Conservation (phyloP, 2,797 vertebrate species). For the Austrolebias charrua region DNA sequence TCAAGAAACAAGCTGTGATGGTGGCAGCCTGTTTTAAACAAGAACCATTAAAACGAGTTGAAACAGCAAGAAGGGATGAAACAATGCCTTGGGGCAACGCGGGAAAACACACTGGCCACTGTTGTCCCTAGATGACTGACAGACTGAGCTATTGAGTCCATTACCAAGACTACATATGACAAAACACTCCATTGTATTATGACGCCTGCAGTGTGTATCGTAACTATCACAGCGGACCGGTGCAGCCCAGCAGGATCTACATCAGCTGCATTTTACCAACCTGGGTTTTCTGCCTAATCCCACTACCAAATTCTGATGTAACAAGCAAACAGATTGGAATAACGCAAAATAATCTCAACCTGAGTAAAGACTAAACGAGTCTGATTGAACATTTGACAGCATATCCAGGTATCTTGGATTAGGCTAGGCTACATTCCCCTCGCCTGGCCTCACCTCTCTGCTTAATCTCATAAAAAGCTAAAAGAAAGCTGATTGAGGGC, state of each 20-base stretch:
- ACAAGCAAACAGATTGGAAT: conserved; percentile 68
- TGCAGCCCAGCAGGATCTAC: conserved; percentile 44
- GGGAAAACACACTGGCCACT: conserved; percentile 45
- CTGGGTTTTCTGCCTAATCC: conserved; percentile 65
- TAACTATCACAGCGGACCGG: conserved; percentile 40
- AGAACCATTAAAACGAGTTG: conserved; percentile 28
- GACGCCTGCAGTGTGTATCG: conserved; percentile 34
- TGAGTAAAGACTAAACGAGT: conserved; percentile 42
- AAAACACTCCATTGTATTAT: conserved; percentile 50
- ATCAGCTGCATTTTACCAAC: conserved; percentile 56
- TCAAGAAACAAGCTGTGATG: neutral
- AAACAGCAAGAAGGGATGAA: conserved; percentile 35
- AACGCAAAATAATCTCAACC: conserved; percentile 61
- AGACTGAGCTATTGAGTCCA: conserved; percentile 47
- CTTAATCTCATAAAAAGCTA: conserved; percentile 17
- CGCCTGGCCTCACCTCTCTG: conserved; percentile 1
- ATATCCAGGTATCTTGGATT: conserved; percentile 49
- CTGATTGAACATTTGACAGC: conserved; percentile 44
- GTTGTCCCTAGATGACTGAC: conserved; percentile 49
- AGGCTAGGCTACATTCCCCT: conserved; percentile 34
- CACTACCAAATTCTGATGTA: conserved; percentile 59
- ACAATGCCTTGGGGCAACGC: conserved; percentile 46
- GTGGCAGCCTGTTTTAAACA: conserved; percentile 25
- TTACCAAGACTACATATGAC: conserved; percentile 44
- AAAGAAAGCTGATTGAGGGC: conserved; percentile 18